Evolutionary conservation across 2,888 invertebrate genomes (phyloP).

Genomic region (Taphrorychus bicolor): DNA sequence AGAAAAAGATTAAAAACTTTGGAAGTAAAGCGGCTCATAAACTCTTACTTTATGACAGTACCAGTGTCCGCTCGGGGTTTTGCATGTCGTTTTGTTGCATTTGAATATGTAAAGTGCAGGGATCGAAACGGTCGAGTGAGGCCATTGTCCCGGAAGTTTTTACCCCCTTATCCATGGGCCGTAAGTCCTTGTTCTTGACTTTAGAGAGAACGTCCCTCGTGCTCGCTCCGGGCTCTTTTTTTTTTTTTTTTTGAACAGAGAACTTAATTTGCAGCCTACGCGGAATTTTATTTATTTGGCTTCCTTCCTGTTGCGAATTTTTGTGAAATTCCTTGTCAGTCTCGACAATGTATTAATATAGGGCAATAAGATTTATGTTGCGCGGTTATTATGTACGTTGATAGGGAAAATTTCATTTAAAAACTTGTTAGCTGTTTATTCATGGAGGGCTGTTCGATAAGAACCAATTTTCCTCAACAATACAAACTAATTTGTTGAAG

Average conservation of each 20-base stretch:
- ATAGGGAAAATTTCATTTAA: background rate
- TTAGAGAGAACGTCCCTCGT: no score
- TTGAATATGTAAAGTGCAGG: conserved; percentile 6
- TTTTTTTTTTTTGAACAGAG: no score
- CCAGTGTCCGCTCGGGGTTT: background rate
- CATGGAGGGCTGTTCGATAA: no score
- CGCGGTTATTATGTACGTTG: no score
- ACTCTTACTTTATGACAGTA: background rate
- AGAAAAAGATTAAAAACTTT: background rate
- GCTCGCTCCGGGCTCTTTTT: no score
- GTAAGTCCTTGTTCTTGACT: background rate
- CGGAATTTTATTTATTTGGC: no score
- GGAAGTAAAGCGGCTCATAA: background rate
- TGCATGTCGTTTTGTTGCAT: conserved; percentile 4
- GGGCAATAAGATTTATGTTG: no score
- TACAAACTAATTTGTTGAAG: background rate
- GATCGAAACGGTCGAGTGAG: background rate
- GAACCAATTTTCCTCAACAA: conserved; percentile 3
- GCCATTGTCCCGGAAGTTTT: conserved; percentile 18
- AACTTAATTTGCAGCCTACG: no score
- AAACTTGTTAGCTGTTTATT: no score
- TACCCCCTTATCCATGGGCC: background rate
- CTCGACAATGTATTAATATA: no score
- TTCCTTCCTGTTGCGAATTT: no score
- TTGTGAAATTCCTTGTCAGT: no score